Evolutionary conservation across 2,797 vertebrate species (phyloP), one percentile per base, ranked within the genome.

Genomic region (Setipinna tenuifilis): DNA sequence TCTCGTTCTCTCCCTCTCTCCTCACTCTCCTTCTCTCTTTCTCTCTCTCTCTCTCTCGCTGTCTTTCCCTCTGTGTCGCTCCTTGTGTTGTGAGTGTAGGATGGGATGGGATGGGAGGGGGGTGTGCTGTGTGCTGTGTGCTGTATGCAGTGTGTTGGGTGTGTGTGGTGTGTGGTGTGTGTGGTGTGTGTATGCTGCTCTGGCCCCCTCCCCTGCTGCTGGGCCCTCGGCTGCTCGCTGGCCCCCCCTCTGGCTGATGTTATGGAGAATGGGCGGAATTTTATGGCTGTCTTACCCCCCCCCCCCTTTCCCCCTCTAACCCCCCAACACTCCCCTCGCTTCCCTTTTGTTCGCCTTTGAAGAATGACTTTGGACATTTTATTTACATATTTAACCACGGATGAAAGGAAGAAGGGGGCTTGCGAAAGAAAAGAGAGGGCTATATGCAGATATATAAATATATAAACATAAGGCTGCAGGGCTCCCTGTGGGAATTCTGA

Each of bases 361-460:
- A 99, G 98, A 98, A 98, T 98, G 98, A 99, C 98, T 99, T 99
- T 98, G 98, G 98, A 99, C 97, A 96, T 99, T 99, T 98, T 99
- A 99, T 99, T 99, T 99, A 99, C 98, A 99, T 99, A 99, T 99
- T 98, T 98, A 99, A 98, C 96, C 97, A 97, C 91, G 96, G 98
- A 98, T 99, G 97, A 98, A 98, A 98, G 97, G 94, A 96, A 95
- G 91, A 91, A 91, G 95, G 95, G 95, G 94, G 95, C 89, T 95
- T 95, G 91, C 88, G 92, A 95, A 95, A 95, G 95, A 97, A 96
- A 92, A 87, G 90, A 95, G 95, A 97, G 96, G 17, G 17, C 50
- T 54, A 9, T 9, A 54, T 54, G 50, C 21, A 59, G 17, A 59
- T 78, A 78, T 75, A 35, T 78, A 31, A 14, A 78, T 78, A 44